Conservation (phyloP, 2,113 vertebrate species). For the Muscicapa adusta region DNA sequence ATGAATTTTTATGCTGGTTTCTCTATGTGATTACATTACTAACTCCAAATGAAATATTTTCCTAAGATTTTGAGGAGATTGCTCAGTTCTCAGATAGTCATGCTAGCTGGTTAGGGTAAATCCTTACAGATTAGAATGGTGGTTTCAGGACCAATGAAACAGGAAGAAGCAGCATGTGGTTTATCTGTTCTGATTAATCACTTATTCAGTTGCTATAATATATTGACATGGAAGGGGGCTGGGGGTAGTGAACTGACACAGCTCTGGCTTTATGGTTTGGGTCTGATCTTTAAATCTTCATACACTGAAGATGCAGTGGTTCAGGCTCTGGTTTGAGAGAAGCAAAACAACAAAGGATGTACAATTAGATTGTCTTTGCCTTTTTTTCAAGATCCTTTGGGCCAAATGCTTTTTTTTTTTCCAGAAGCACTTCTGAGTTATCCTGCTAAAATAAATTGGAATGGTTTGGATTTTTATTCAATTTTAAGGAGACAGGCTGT, state of each 20-base stretch:
- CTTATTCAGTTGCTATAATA: neutral
- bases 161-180: neutral
- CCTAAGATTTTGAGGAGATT: neutral
- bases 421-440: neutral
- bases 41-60: neutral
- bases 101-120: neutral
- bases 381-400: neutral
- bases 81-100: neutral
- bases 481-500: neutral
- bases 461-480: neutral
- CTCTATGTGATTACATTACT: neutral
- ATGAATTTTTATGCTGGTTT: neutral
- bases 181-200: neutral
- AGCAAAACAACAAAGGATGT: neutral
- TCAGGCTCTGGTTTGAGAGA: neutral
- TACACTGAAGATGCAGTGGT: neutral
- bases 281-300: neutral
- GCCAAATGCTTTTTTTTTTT: neutral
- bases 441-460: neutral
- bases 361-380: neutral
- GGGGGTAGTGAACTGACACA: neutral
- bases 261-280: neutral
- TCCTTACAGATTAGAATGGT: slow-evolving; percentile 16
- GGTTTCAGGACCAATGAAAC: neutral
- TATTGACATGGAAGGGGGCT: neutral